Evolutionary conservation across 2,888 invertebrate genomes (phyloP).

Genomic region (Hydriomena furcata): DNA sequence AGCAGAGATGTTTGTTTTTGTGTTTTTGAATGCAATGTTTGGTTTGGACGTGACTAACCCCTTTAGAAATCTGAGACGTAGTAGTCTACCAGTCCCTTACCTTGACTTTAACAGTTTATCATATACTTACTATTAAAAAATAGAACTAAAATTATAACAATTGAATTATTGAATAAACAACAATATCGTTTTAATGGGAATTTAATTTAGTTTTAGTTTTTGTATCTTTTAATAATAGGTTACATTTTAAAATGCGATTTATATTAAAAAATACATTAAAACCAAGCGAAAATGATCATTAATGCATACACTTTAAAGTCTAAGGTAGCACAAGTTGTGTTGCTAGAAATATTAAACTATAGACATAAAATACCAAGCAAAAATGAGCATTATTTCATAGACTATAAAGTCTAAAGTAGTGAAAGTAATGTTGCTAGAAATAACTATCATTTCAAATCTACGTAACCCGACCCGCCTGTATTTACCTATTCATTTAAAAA

Average conservation of each 20-base stretch:
- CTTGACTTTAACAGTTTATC: too few relatives aligned
- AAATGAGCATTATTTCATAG: conserved; percentile 36
- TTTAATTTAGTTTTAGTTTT: background rate
- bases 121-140: too few relatives aligned
- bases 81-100: too few relatives aligned
- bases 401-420: conserved; percentile 34
- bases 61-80: too few relatives aligned
- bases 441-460: conserved; percentile 62
- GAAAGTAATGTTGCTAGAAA: conserved; percentile 34
- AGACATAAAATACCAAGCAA: too few relatives aligned
- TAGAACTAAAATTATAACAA: too few relatives aligned
- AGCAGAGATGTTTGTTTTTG: too few relatives aligned
- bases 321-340: conserved; percentile 30
- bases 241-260: conserved; percentile 42
- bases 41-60: too few relatives aligned
- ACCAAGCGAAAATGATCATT: conserved; percentile 34
- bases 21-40: too few relatives aligned
- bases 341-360: conserved; percentile 44
- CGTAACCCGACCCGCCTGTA: conserved; percentile 74
- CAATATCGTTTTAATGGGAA: background rate
- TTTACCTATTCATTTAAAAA: conserved; percentile 83
- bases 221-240: conserved; percentile 22
- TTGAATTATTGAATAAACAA: too few relatives aligned
- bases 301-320: conserved; percentile 31
- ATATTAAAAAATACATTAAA: conserved; percentile 27